A percentile compares a stretch with the other conserved stretches of the same genome.
Evolutionary conservation across 2,888 invertebrate species (phyloP).

Genomic region (Tridacna gigas): DNA sequence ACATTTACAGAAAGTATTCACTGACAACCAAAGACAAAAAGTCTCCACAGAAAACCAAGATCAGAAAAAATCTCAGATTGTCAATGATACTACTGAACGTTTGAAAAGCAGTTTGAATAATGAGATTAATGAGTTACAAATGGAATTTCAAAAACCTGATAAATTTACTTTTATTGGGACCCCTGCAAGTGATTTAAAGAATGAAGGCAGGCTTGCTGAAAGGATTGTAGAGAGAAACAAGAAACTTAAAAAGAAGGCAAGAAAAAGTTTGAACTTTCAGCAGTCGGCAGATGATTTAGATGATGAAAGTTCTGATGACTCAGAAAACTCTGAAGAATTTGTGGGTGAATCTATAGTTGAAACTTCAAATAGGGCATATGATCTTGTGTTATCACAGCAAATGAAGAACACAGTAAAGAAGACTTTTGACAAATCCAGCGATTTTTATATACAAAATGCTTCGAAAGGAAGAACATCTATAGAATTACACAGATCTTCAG

Average conservation of each 20-base stretch:
- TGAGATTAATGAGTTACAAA: too few relatives aligned
- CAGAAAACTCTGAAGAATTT: not conserved
- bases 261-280: slow-evolving; percentile 51
- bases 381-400: not conserved
- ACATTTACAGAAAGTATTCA: too few relatives aligned
- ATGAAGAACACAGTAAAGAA: not conserved
- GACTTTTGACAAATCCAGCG: not conserved
- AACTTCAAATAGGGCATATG: not conserved
- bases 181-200: slow-evolving; percentile 49
- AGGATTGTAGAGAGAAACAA: slow-evolving; percentile 44
- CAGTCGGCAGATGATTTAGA: not conserved
- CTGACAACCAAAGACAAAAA: too few relatives aligned
- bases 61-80: too few relatives aligned
- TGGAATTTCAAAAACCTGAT: not conserved
- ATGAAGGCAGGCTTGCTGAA: slow-evolving; percentile 36
- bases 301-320: slow-evolving; percentile 1
- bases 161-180: slow-evolving; percentile 34
- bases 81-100: too few relatives aligned
- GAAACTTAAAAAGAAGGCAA: slow-evolving; percentile 48
- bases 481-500: not conserved
- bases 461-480: not conserved
- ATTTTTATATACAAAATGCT: not conserved
- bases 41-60: too few relatives aligned
- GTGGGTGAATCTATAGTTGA: not conserved
- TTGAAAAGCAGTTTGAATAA: too few relatives aligned